Conservation (phyloP, 2,113 vertebrate genomes). For the Mohoua ochrocephala region DNA sequence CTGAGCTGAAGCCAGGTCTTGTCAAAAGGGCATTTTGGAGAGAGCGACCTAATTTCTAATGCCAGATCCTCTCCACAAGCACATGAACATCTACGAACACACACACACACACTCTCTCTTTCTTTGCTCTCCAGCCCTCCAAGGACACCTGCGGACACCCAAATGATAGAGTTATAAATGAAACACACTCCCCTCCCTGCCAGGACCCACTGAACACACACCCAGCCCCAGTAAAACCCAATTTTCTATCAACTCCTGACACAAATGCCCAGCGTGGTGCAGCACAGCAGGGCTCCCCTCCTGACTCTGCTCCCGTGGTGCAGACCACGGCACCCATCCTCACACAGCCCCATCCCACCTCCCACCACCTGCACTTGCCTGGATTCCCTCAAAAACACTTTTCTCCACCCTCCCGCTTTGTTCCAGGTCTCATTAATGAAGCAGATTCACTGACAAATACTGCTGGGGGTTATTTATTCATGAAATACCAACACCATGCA, state of each 20-base stretch:
- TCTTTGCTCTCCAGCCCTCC: background rate
- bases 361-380: background rate
- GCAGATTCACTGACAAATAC: slow-evolving; percentile 29
- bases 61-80: background rate
- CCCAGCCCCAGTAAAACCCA: background rate
- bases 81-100: background rate
- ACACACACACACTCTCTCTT: rapidly evolving
- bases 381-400: background rate
- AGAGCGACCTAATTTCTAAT: rapidly evolving
- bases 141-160: background rate
- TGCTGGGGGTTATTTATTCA: slow-evolving; percentile 53
- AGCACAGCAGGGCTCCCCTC: background rate
- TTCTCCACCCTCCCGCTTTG: background rate
- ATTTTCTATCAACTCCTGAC: background rate
- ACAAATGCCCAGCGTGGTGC: rapidly evolving
- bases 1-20: background rate
- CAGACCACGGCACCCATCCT: background rate
- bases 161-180: background rate
- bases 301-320: background rate
- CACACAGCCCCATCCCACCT: background rate
- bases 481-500: slow-evolving; percentile 29
- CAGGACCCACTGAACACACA: background rate
- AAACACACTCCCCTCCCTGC: background rate
- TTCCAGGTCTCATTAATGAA: slow-evolving; percentile 3
- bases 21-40: background rate